Conservation (phyloP, 1,140 invertebrate species). For the Drosophila ambigua region DNA sequence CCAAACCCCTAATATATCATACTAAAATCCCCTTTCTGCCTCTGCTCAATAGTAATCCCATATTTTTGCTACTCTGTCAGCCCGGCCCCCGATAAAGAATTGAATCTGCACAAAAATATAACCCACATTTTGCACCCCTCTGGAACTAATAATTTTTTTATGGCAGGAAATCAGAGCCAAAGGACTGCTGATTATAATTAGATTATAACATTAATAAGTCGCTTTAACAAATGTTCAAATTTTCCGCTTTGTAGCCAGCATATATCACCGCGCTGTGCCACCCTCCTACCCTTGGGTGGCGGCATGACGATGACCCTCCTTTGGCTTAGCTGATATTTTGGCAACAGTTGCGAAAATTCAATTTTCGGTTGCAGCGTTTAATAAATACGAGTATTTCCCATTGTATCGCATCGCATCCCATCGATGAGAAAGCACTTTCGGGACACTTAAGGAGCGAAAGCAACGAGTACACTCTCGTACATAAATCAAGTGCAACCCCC, state of each 20-base stretch:
- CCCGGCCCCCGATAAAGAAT: conserved; percentile 30
- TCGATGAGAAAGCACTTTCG: conserved; percentile 71
- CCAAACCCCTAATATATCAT: conserved; percentile 30
- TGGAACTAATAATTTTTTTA: conserved; percentile 51
- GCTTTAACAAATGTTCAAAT: conserved; percentile 79
- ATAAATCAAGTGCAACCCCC: conserved; percentile 75
- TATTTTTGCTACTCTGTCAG: conserved; percentile 43
- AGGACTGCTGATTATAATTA: conserved; percentile 69
- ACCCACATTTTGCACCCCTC: conserved; percentile 48
- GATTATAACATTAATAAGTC: conserved; percentile 81
- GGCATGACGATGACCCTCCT: not conserved
- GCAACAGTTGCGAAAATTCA: conserved; percentile 79
- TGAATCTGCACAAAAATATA: conserved; percentile 27
- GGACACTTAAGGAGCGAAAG: conserved; percentile 40
- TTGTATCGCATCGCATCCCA: conserved; percentile 43
- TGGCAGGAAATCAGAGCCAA: conserved; percentile 42
- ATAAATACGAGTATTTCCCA: conserved; percentile 36
- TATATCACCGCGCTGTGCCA: not conserved
- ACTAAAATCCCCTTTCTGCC: conserved; percentile 38
- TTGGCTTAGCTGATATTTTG: conserved; percentile 58
- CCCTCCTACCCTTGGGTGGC: not conserved
- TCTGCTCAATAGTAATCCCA: conserved; percentile 64
- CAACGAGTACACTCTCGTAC: conserved; percentile 12
- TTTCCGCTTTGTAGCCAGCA: conserved; percentile 32
- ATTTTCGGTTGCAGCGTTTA: conserved; percentile 67